phyloP scores from a whole-genome alignment of 2,888 invertebrate species.

The Heliconius sara region DNA sequence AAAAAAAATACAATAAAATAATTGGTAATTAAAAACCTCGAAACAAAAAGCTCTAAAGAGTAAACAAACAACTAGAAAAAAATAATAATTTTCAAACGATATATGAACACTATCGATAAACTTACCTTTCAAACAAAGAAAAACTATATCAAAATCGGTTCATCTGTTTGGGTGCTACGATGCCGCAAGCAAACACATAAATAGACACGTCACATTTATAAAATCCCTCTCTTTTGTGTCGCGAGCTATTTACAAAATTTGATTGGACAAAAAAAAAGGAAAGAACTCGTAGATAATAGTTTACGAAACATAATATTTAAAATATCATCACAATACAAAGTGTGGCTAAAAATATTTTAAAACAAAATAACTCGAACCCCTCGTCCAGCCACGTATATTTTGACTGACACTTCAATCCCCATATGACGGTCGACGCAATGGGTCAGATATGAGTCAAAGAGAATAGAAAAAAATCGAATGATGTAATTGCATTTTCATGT shows the following conservation, averaged over 20 bases:
- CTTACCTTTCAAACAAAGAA: too few species aligned
- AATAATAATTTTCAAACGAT: too few species aligned
- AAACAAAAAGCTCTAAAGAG: not conserved
- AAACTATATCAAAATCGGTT: too few species aligned
- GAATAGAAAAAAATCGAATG: conserved; percentile 9
- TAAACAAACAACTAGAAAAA: too few species aligned
- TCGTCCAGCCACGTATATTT: conserved; percentile 5
- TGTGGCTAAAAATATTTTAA: not conserved
- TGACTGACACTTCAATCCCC: conserved; percentile 25
- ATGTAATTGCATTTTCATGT: conserved; percentile 19
- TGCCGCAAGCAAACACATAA: too few species aligned
- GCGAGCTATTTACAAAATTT: too few species aligned
- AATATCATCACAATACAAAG: not conserved
- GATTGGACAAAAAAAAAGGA: too few species aligned
- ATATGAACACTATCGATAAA: too few species aligned
- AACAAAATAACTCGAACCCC: not conserved
- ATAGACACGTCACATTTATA: too few species aligned
- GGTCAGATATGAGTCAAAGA: conserved; percentile 10
- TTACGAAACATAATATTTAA: not conserved
- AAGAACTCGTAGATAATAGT: too few species aligned
- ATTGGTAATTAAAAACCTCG: not conserved
- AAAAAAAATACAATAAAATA: not conserved
- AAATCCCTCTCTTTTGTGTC: too few species aligned
- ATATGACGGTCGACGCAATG: conserved; percentile 23
- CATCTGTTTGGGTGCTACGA: too few species aligned